phyloP scores from a whole-genome alignment of 2,888 invertebrate genomes.

The Acronicta psi region DNA sequence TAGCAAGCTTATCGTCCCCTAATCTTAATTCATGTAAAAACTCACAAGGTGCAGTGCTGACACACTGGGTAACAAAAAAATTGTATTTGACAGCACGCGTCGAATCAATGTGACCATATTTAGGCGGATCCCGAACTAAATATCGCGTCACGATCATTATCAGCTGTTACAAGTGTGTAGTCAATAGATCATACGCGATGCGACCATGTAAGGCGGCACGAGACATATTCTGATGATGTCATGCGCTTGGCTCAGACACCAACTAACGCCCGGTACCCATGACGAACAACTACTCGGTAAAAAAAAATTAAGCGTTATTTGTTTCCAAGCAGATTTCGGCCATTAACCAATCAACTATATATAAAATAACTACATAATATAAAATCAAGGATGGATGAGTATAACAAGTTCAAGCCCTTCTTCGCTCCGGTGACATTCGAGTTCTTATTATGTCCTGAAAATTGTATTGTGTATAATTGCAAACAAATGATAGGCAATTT shows the following conservation, averaged over 20 bases:
- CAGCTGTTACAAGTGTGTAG: conserved; percentile 78
- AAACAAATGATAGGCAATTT: conserved; percentile 41
- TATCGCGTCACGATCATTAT: conserved; percentile 75
- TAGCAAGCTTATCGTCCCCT: conserved; percentile 52
- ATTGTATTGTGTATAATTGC: conserved; percentile 23
- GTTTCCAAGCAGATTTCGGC: conserved; percentile 31
- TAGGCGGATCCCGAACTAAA: conserved; percentile 67
- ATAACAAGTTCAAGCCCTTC: conserved; percentile 15
- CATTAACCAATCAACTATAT: no score
- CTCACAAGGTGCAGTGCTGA: conserved; percentile 55
- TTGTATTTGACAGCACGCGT: conserved; percentile 47
- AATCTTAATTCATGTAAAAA: conserved; percentile 59
- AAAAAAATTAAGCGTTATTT: conserved; percentile 36
- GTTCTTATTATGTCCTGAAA: conserved; percentile 16
- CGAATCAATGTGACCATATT: conserved; percentile 70
- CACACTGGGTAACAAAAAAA: conserved; percentile 50
- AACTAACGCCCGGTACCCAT: conserved; percentile 64
- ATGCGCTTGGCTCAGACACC: conserved; percentile 67
- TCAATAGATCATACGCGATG: conserved; percentile 82
- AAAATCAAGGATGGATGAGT: conserved; percentile 8
- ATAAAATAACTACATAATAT: no score
- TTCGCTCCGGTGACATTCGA: conserved; percentile 1
- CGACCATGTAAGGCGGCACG: conserved; percentile 83
- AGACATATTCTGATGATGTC: conserved; percentile 84
- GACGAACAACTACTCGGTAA: conserved; percentile 54